phyloP scores from a whole-genome alignment of 2,797 vertebrate genomes.

The Acanthopagrus latus region DNA sequence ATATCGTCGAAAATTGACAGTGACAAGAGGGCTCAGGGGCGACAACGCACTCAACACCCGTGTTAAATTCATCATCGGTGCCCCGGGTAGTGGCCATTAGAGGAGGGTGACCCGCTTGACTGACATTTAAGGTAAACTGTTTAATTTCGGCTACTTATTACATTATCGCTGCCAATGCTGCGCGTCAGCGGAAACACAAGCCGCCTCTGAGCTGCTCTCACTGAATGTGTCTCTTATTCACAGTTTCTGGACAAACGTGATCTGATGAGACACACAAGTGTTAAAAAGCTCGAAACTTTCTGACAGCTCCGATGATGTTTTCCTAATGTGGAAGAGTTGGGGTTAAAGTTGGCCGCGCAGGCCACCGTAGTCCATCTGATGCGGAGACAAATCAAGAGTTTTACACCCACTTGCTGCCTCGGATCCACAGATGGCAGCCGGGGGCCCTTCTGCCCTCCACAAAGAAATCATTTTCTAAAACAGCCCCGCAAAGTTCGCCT shows the following conservation, averaged over 20 bases:
- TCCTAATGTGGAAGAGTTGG: slow-evolving; percentile 4
- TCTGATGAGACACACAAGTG: neutral
- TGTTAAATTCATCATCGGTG: slow-evolving; percentile 97
- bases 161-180: slow-evolving; percentile 76
- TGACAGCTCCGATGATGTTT: slow-evolving; percentile 20
- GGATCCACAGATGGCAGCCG: slow-evolving; percentile 72
- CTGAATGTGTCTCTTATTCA: neutral
- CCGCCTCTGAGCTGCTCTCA: neutral
- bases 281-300: slow-evolving; percentile 22
- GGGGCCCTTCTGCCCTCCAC: slow-evolving; percentile 73
- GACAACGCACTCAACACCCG: slow-evolving; percentile 95
- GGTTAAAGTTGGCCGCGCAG: slow-evolving; percentile 26
- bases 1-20: slow-evolving; percentile 98
- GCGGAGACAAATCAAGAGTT: slow-evolving; percentile 51
- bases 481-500: slow-evolving; percentile 60
- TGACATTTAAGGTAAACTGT: slow-evolving; percentile 96
- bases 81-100: slow-evolving; percentile 91
- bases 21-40: slow-evolving; percentile 97
- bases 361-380: slow-evolving; percentile 54
- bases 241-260: neutral
- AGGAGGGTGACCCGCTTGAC: slow-evolving; percentile 90
- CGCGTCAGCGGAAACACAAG: slow-evolving; percentile 1
- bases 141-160: slow-evolving; percentile 91
- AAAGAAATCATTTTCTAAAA: slow-evolving; percentile 56
- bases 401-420: slow-evolving; percentile 57